These are phyloP conservation scores for Nothoprocta pentlandii DNA, from an alignment of 2,113 vertebrate genomes.

Conservation along the genomic window DNA sequence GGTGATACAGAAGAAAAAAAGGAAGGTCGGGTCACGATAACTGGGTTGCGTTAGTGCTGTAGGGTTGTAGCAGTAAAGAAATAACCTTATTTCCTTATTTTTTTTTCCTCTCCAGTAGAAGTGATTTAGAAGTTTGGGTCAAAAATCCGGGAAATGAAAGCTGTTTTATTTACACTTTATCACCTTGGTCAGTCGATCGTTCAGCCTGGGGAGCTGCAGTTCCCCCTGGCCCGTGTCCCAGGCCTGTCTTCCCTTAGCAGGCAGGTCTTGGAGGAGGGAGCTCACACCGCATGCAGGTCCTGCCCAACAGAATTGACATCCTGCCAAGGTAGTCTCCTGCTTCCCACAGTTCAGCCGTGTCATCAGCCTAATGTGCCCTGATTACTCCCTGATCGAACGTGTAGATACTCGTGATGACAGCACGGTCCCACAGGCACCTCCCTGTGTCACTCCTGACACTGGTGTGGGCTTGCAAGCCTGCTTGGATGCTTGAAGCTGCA, in stretches of 20 bases:
- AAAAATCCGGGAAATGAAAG: background rate
- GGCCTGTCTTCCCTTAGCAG: background rate
- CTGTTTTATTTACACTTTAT: background rate
- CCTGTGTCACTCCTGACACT: background rate
- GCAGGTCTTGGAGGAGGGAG: background rate
- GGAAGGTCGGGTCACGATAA: background rate
- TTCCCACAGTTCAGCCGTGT: background rate
- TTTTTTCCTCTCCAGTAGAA: background rate
- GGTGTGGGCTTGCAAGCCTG: background rate
- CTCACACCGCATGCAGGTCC: rapidly evolving
- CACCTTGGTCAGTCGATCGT: background rate
- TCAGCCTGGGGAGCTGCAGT: background rate
- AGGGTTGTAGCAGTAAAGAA: background rate
- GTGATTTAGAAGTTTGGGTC: background rate
- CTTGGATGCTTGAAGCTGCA: background rate
- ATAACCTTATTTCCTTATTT: too few species aligned
- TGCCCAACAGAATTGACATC: background rate
- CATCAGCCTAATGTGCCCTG: background rate
- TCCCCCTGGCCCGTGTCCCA: background rate
- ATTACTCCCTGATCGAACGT: background rate
- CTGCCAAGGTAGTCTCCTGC: background rate
- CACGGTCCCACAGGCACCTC: background rate
- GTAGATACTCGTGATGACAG: background rate
- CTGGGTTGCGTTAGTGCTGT: background rate
- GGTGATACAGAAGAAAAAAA: background rate